Base-by-base conservation (phyloP, 1,140 invertebrate species). In the Eupristina koningsbergeri region DNA sequence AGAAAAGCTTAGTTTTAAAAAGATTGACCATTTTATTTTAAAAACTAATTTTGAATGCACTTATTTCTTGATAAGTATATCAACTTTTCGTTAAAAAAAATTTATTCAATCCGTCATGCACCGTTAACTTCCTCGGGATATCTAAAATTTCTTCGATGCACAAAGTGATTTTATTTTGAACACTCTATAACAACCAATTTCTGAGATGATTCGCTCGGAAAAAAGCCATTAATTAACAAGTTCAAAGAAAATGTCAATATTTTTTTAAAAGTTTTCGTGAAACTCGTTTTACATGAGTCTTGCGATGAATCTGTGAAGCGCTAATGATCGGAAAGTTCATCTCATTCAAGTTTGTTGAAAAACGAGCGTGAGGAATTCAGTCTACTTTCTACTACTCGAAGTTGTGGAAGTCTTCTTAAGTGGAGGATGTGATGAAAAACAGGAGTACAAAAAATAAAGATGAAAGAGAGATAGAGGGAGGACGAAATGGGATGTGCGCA, bases 361-460 rank as follows among this genome's bases (percentile, higher is more conserved):
- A 31, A 67, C 45, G 58, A 36, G 19, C 50, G 29, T 15, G 39
- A 75, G 45, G 53, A 41, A 71, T 31, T 58, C 50, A 74, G 64
- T 81, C 53, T 73, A 81, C 80, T 81, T 81, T 81, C 73, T 81
- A 78, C 63, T 26, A 80, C 61, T 73, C 26, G n/a, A 50, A 31
- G 29, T 9, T 19, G 26, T 36, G 26, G 34, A 47, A 41, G 26
- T n/a, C 11, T n/a, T n/a, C n/a, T 26, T 29, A 17, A 50, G 36
- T 19, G 9, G 39, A 58, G 73, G 29, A 58, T 73, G 73, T 73
- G 29, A 8, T 36, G 67, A 39, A 71, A 39, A 71, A 31, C 67
- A 26, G 67, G 29, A 50, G 45, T n/a, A 29, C 11, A 26, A 74
- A 41, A 80, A 19, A 69, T 3, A 73, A 50, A 22, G 29, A 9